Percentiles rank a stretch among this genome's conserved stretches.
These are phyloP conservation scores for Sphinx pinastri DNA, from an alignment of 2,888 invertebrate species.

Conservation along the genomic window DNA sequence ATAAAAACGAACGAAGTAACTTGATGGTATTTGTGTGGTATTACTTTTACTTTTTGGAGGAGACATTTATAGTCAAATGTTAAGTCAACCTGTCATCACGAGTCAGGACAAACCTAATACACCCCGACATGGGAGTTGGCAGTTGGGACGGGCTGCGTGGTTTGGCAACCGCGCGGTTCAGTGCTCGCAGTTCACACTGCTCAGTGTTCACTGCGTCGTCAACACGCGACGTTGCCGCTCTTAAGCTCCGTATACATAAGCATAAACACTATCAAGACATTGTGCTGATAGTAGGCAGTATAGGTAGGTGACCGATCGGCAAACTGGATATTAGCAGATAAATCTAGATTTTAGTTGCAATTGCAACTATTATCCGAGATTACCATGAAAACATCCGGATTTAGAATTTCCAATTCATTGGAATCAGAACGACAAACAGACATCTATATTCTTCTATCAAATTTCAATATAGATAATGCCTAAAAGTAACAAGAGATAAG, in stretches of 20 bases:
- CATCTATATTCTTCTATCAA: background rate
- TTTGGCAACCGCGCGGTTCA: conserved; percentile 23
- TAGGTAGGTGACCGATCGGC: conserved; percentile 2
- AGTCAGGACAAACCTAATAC: background rate
- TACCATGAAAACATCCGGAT: background rate
- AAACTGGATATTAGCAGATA: conserved; percentile 3
- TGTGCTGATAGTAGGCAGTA: conserved; percentile 17
- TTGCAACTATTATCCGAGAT: background rate
- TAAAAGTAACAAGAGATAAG: background rate
- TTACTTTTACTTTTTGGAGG: background rate
- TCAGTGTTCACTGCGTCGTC: conserved; percentile 9
- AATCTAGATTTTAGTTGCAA: background rate
- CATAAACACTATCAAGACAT: conserved; percentile 15
- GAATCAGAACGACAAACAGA: background rate
- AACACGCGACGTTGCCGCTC: conserved; percentile 46
- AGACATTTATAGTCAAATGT: background rate
- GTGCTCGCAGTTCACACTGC: background rate
- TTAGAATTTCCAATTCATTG: background rate
- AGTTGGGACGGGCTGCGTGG: background rate
- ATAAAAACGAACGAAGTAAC: background rate
- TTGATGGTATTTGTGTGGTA: background rate
- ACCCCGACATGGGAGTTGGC: conserved; percentile 12
- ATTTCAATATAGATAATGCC: background rate
- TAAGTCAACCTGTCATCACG: background rate
- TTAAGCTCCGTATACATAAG: conserved; percentile 29